Conservation (phyloP, 2,113 vertebrate species). For the Pseudopipra pipra region DNA sequence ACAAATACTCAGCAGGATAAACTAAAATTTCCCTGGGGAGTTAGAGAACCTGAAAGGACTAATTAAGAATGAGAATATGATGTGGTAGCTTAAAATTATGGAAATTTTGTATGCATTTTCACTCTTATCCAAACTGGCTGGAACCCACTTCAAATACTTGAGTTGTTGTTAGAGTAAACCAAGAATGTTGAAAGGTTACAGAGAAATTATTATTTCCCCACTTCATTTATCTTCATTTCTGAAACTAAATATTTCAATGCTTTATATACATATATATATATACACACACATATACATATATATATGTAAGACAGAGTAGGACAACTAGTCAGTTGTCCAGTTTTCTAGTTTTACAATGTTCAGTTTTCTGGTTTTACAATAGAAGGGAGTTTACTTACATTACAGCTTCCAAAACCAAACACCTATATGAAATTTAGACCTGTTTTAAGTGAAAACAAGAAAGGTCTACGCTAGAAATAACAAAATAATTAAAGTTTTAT, state of each 20-base stretch:
- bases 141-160: neutral
- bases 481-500: neutral
- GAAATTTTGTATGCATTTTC: neutral
- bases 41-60: neutral
- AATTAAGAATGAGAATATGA: neutral
- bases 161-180: neutral
- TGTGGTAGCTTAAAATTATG: rapidly evolving
- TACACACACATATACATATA: too few relatives aligned
- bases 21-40: neutral
- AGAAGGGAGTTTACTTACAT: neutral
- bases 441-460: neutral
- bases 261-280: neutral
- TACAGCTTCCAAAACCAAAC: neutral
- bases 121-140: neutral
- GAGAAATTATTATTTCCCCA: neutral
- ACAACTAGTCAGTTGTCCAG: neutral
- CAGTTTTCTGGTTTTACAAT: neutral
- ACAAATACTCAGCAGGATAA: constrained; percentile 31
- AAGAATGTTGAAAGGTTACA: neutral
- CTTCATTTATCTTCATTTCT: neutral
- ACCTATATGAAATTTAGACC: neutral
- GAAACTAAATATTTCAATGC: neutral
- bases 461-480: neutral
- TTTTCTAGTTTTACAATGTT: neutral
- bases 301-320: neutral